These are phyloP conservation scores for Spheniscus humboldti DNA, from an alignment of 2,797 vertebrate species.

Conservation along the genomic window DNA sequence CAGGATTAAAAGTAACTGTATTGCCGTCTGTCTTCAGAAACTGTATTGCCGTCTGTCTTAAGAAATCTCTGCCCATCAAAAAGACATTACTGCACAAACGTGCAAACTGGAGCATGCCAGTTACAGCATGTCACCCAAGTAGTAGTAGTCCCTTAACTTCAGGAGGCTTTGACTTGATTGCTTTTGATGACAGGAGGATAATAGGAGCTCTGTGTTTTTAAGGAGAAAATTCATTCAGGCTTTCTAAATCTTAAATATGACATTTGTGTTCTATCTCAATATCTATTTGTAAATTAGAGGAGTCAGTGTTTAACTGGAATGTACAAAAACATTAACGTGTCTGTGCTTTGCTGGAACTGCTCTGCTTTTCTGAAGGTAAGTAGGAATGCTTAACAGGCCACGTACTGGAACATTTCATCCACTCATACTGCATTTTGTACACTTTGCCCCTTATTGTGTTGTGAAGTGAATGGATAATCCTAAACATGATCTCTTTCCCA, in stretches of 20 bases:
- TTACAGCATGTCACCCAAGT: not conserved
- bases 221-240: not conserved
- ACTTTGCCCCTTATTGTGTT: not conserved
- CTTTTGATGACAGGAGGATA: not conserved
- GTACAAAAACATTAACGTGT: not conserved
- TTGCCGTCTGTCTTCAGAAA: not conserved
- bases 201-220: not conserved
- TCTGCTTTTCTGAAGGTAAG: not conserved
- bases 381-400: not conserved
- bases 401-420: not conserved
- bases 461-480: not conserved
- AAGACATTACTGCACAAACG: accelerated
- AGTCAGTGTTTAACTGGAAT: not conserved
- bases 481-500: not conserved
- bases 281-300: not conserved
- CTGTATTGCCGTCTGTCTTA: not conserved
- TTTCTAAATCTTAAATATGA: not conserved
- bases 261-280: not conserved
- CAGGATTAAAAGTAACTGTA: not conserved
- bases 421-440: not conserved
- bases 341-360: not conserved
- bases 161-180: not conserved
- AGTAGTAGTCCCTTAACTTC: not conserved
- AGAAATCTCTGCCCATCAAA: not conserved
- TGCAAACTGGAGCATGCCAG: not conserved